Evolutionary conservation across 2,888 invertebrate species (phyloP), one percentile per base, ranked within the genome.

Genomic region (Sphaerophoria taeniata): DNA sequence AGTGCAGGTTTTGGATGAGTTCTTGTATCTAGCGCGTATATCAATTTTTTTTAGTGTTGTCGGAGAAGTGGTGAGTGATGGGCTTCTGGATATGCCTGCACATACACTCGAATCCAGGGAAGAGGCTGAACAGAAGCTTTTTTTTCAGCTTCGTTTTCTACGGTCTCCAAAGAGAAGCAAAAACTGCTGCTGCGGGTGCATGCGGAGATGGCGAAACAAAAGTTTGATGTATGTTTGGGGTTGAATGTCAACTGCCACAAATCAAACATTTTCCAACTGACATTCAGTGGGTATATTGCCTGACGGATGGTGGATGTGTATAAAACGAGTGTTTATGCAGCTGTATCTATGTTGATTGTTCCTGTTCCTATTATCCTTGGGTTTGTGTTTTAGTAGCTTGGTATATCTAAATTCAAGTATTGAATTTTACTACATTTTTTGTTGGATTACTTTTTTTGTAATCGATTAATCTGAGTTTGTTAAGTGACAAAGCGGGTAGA

Each of bases 191-290:
- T 81, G 39, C 7, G 7, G 70, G 51, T 79, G 75, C 58, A 58
- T 51, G 63, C n/a, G n/a, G n/a, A n/a, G n/a, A n/a, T n/a, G n/a
- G 63, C 60, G 67, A 76, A 84, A 85, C 81, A 85, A 81, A 81
- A 85, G 85, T 85, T 85, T 85, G 85, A 85, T 85, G 76, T 81
- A 85, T 85, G 85, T 76, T 85, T 85, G 85, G 85, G 85, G 85
- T 85, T 85, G 81, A 81, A 85, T 85, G 81, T 85, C 81, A 76
- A 81, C 76, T 85, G 81, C 85, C 85, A 85, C 85, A 85, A 85
- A 85, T 85, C 85, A 81, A 85, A 85, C 85, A 85, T 85, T 85
- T 81, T 85, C 47, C 72, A 76, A 85, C 81, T 76, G 85, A 85
- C 85, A 81, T 81, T 85, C 81, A 85, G 81, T 85, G 85, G 76